Evolutionary conservation across 2,797 vertebrate species (phyloP).

Genomic region (Manis crassicaudata): DNA sequence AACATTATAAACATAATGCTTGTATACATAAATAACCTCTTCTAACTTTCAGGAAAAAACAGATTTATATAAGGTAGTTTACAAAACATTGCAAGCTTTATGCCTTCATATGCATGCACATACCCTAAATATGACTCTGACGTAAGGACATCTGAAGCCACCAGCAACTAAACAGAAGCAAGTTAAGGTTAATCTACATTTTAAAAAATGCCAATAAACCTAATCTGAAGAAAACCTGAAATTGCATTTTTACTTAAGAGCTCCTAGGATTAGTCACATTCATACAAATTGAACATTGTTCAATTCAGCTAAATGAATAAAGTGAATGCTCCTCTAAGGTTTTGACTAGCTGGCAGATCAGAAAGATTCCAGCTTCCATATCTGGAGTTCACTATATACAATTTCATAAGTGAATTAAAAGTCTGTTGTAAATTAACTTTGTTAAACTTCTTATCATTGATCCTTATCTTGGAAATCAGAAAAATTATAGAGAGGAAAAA

Average conservation of each 20-base stretch:
- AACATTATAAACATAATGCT: neutral
- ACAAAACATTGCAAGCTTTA: neutral
- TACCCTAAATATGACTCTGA: neutral
- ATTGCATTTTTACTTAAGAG: neutral
- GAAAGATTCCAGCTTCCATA: neutral
- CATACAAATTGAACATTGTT: neutral
- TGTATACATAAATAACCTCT: neutral
- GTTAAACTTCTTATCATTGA: neutral
- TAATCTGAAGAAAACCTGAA: neutral
- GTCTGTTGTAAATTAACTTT: neutral
- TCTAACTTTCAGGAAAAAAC: neutral
- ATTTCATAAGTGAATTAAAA: constrained; percentile 40
- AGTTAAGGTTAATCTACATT: neutral
- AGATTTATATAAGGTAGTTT: neutral
- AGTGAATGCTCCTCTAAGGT: neutral
- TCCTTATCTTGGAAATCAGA: neutral
- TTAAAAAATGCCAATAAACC: neutral
- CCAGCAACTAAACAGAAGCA: neutral
- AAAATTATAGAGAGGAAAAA: neutral
- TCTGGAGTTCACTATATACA: neutral
- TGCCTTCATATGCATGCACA: neutral
- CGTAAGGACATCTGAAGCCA: neutral
- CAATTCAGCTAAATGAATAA: constrained; percentile 13
- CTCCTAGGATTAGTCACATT: neutral
- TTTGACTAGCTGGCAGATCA: neutral